These are phyloP conservation scores for Palloptera scutellata DNA, from an alignment of 2,888 invertebrate genomes.

Conservation along the genomic window DNA sequence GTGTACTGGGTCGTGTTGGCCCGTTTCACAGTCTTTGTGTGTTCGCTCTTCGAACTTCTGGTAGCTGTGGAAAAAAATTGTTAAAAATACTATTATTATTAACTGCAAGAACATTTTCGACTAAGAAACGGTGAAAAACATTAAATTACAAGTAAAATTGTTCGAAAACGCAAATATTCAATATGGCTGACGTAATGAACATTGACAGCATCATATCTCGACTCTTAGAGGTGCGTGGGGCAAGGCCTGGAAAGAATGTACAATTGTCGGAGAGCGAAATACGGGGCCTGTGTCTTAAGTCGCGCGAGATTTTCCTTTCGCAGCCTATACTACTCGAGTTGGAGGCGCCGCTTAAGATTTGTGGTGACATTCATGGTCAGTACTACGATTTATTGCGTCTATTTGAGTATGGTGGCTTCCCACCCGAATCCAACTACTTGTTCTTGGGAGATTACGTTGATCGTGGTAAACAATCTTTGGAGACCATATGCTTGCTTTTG, in stretches of 20 bases:
- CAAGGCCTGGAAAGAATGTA: conserved; percentile 99
- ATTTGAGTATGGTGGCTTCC: conserved; percentile 99
- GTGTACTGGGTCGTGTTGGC: conserved; percentile 45
- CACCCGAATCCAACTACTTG: conserved; percentile 98
- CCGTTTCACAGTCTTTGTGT: conserved; percentile 55
- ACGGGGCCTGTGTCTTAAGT: conserved; percentile 95
- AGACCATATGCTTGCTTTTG: conserved; percentile 95
- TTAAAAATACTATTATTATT: conserved; percentile 52
- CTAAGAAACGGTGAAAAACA: conserved; percentile 27
- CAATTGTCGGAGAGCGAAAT: conserved; percentile 99
- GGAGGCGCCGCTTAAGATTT: conserved; percentile 99
- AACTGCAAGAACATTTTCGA: conserved; percentile 42
- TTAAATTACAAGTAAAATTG: conserved; percentile 35
- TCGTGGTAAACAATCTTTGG: conserved; percentile 96
- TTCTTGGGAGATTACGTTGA: conserved; percentile 99
- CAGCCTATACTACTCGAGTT: conserved; percentile 98
- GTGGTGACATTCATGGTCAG: conserved; percentile 98
- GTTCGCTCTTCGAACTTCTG: conserved; percentile 47
- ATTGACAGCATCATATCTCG: conserved; percentile 63
- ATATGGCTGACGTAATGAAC: conserved; percentile 62
- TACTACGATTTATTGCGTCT: conserved; percentile 97
- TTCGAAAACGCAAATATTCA: conserved; percentile 48
- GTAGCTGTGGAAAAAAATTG: conserved; percentile 49
- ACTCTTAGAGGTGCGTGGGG: conserved; percentile 81
- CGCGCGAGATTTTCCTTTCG: conserved; percentile 97